Conservation (phyloP, 1,140 invertebrate species). For the Drosophila littoralis region DNA sequence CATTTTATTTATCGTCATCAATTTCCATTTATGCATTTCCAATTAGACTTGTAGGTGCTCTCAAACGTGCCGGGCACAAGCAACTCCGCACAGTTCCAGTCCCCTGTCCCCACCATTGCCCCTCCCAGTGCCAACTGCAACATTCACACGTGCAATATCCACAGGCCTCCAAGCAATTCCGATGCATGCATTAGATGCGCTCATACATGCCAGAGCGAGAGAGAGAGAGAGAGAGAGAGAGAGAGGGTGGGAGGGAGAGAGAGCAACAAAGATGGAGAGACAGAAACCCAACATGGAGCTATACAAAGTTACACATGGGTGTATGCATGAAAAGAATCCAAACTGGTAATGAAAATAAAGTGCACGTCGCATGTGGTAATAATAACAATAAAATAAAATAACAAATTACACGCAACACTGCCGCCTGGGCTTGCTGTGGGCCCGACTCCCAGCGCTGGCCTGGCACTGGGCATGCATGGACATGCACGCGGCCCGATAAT, state of each 20-base stretch:
- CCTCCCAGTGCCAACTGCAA: conserved; percentile 23
- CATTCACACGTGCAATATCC: conserved; percentile 74
- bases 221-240: conserved; percentile 9
- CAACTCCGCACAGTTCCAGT: conserved; percentile 5
- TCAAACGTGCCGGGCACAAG: conserved; percentile 4
- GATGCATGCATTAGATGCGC: conserved; percentile 53
- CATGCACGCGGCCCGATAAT: conserved; percentile 71
- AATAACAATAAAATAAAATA: conserved; percentile 84
- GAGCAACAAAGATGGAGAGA: conserved; percentile 4
- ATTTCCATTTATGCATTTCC: conserved; percentile 74
- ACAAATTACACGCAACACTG: conserved; percentile 84
- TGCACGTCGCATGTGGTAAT: conserved; percentile 82
- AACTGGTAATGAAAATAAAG: conserved; percentile 83
- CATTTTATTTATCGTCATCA: conserved; percentile 67
- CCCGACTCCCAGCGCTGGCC: conserved; percentile 21
- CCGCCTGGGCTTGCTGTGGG: conserved; percentile 27
- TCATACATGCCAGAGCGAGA: conserved; percentile 26
- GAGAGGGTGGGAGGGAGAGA: conserved; percentile 28
- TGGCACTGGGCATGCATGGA: conserved; percentile 55
- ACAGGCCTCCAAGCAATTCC: conserved; percentile 24
- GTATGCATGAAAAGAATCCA: conserved; percentile 78
- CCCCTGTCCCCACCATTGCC: conserved; percentile 1
- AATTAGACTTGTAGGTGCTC: conserved; percentile 65
- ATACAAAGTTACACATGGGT: conserved; percentile 63
- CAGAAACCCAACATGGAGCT: conserved; percentile 24